These are phyloP conservation scores for Calidris pugnax DNA, from an alignment of 2,113 vertebrate species.

Conservation along the genomic window DNA sequence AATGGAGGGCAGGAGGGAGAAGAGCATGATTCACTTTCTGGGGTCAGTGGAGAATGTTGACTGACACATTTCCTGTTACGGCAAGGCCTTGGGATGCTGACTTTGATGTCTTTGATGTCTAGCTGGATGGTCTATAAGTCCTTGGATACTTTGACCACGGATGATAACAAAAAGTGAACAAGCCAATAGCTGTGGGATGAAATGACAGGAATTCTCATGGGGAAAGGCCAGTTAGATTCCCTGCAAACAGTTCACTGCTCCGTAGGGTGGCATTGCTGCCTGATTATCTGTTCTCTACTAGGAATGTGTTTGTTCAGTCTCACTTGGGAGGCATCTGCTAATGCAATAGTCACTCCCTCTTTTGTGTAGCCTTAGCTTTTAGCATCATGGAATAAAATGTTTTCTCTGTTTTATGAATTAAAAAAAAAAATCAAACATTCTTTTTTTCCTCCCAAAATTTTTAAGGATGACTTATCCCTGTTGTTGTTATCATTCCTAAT, in stretches of 20 bases:
- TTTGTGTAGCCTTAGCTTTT: not conserved
- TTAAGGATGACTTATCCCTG: not conserved
- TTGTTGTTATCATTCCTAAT: not conserved
- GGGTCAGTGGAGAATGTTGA: not conserved
- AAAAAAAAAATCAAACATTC: not conserved
- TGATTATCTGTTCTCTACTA: not conserved
- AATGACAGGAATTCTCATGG: not conserved
- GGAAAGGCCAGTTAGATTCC: not conserved
- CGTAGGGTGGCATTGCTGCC: not conserved
- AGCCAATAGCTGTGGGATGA: not conserved
- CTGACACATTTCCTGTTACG: not conserved
- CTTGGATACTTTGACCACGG: not conserved
- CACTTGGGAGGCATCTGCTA: not conserved
- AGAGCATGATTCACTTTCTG: not conserved
- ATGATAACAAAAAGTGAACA: not conserved
- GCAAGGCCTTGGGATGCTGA: not conserved
- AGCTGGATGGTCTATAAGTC: not conserved
- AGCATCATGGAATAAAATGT: not conserved
- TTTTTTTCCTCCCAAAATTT: not conserved
- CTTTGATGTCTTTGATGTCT: not conserved
- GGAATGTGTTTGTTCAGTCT: not conserved
- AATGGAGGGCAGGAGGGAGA: not conserved
- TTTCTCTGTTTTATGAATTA: not conserved
- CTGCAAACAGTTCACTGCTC: not conserved
- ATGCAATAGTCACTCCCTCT: not conserved